Percentiles rank a stretch among this genome's conserved stretches.
Conservation (phyloP, 2,797 vertebrate species). For the Manis crassicaudata region DNA sequence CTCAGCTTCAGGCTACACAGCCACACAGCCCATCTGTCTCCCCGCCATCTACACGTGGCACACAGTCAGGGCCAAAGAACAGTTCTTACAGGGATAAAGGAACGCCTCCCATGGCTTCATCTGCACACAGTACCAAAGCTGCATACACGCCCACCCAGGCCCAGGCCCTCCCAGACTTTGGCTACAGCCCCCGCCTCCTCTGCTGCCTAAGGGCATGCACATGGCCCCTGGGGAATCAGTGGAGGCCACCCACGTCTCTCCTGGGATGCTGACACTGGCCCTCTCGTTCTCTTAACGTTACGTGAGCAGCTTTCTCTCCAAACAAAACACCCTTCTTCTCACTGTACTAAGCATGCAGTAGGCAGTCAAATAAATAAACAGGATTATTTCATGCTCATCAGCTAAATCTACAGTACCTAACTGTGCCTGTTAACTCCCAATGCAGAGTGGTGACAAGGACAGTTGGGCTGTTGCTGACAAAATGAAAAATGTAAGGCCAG, state of each 20-base stretch:
- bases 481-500: background rate
- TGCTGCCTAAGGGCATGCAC: background rate
- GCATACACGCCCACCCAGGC: background rate
- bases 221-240: background rate
- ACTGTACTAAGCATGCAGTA: fast-evolving
- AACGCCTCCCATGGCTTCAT: background rate
- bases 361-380: background rate
- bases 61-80: background rate
- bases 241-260: background rate
- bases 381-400: too few relatives aligned
- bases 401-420: background rate
- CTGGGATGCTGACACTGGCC: background rate
- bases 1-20: background rate
- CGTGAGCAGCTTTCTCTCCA: background rate
- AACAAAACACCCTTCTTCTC: background rate
- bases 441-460: fast-evolving
- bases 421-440: background rate
- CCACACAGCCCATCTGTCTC: background rate
- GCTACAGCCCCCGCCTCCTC: background rate
- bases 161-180: background rate
- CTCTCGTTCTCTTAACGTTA: background rate
- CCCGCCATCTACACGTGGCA: too few relatives aligned
- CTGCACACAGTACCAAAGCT: background rate
- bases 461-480: too few relatives aligned
- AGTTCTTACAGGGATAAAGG: background rate